Evolutionary conservation across 2,888 invertebrate species (phyloP).

Genomic region (Nymphalis polychloros): DNA sequence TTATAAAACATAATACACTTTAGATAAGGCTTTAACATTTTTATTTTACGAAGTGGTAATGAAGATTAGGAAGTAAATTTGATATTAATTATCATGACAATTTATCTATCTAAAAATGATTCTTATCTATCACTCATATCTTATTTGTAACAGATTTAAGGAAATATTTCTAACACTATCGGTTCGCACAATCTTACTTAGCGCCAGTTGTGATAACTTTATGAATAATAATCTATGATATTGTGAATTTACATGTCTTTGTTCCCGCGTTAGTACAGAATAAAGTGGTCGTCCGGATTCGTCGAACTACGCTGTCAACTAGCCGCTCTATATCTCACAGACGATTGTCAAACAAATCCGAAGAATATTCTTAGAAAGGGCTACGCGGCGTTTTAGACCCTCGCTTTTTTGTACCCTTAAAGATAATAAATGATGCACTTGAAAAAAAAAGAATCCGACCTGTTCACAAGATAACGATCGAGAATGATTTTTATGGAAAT

Average conservation of each 20-base stretch:
- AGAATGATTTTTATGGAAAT: constrained; percentile 80
- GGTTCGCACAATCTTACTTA: constrained; percentile 28
- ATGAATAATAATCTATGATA: constrained; percentile 39
- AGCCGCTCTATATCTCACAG: constrained; percentile 74
- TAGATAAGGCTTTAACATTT: constrained; percentile 3
- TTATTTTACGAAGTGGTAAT: background rate
- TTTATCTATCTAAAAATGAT: background rate
- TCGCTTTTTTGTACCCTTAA: constrained; percentile 72
- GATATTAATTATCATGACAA: background rate
- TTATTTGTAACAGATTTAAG: background rate
- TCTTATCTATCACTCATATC: background rate
- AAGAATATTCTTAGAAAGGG: constrained; percentile 76
- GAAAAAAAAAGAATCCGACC: constrained; percentile 77
- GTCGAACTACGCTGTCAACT: constrained; percentile 65
- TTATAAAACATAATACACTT: constrained; percentile 3
- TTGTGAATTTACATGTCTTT: constrained; percentile 73
- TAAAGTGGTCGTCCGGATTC: constrained; percentile 57
- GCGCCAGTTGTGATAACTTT: constrained; percentile 35
- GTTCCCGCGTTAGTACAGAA: constrained; percentile 51
- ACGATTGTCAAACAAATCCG: constrained; percentile 78
- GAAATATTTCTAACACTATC: constrained; percentile 16
- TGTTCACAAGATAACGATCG: constrained; percentile 79
- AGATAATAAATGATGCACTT: constrained; percentile 80
- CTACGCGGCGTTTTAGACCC: constrained; percentile 78
- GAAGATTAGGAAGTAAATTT: background rate